Base-by-base conservation (phyloP, 2,797 vertebrate species). In the Phoeniculus purpureus region DNA sequence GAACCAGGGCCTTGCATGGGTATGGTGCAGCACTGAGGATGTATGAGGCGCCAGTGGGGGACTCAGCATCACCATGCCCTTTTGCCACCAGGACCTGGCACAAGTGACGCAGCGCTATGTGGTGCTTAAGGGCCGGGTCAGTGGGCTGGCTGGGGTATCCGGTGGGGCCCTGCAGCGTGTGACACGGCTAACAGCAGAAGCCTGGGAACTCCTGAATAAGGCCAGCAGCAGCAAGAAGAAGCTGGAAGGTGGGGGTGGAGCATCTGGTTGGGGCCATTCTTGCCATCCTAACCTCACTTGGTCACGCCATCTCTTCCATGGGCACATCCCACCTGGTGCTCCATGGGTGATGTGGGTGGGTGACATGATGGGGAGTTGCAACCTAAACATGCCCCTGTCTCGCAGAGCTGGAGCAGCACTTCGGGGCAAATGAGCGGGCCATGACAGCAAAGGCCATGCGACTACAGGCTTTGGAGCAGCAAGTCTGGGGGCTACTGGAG, bases 381-480 rank as follows among this genome's bases (percentile, higher is more conserved):
- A 50, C 27, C 50, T 47, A 31, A 78, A 23, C 2, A 2, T 26
- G 18, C 7, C 29, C n/a, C 50, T 1, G 0, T 65, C 58, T 55
- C 1, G 1, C 92, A 98, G 98, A 96, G 61, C 95, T 99, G 90
- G 98, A 99, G 95, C 96, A 92, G 64, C 98, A 92, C 90, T 98
- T 99, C 54, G 97, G 85, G 76, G 97, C 37, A 61, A 99, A 99
- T 2, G 97, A 98, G 93, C 87, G 91, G 93, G 92, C 29, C 21
- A 97, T 99, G 98, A 94, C 96, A 17, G 80, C 85, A 17, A 98
- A 98, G 96, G 98, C 88, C 7, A 66, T 59, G 5, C 96, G 93
- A 48, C 95, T 98, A 73, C 94, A 97, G 29, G 87, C 88, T 19
- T 92, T 99, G 95, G 98, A 98, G 95, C 87, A 90, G 27, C 97